Conservation (phyloP, 2,888 invertebrate genomes). For the Girardia tigrina region DNA sequence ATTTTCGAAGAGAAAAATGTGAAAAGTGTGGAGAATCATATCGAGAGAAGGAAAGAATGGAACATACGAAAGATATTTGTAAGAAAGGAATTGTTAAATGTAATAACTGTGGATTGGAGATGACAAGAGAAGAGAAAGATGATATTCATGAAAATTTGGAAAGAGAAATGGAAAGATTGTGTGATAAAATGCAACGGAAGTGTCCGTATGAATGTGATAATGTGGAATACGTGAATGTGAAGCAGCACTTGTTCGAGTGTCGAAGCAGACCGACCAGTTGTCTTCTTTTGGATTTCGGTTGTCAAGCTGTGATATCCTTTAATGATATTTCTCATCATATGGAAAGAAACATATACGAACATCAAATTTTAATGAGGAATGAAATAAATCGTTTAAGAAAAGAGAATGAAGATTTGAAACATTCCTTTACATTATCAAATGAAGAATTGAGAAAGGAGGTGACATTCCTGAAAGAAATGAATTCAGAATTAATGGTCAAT, state of each 20-base stretch:
- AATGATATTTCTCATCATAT: background rate
- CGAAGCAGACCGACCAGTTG: background rate
- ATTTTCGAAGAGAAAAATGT: too few species aligned
- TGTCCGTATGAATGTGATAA: background rate
- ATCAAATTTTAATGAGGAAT: background rate
- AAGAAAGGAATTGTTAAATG: too few species aligned
- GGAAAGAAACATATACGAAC: background rate
- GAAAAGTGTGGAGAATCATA: too few species aligned
- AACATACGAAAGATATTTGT: too few species aligned
- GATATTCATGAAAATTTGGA: background rate
- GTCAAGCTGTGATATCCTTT: background rate
- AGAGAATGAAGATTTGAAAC: background rate
- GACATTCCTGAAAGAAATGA: too few species aligned
- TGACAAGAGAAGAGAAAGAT: background rate
- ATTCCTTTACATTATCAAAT: too few species aligned
- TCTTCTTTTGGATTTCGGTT: background rate
- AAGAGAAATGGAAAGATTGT: background rate
- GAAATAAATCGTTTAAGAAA: background rate
- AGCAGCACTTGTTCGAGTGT: background rate
- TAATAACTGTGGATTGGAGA: constrained; percentile 5
- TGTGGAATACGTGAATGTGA: background rate
- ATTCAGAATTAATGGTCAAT: too few species aligned
- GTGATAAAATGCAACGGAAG: background rate
- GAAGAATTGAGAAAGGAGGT: too few species aligned
- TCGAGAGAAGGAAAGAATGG: too few species aligned